phyloP scores from a whole-genome alignment of 1,140 invertebrate genomes.

The Drosophila simulans region DNA sequence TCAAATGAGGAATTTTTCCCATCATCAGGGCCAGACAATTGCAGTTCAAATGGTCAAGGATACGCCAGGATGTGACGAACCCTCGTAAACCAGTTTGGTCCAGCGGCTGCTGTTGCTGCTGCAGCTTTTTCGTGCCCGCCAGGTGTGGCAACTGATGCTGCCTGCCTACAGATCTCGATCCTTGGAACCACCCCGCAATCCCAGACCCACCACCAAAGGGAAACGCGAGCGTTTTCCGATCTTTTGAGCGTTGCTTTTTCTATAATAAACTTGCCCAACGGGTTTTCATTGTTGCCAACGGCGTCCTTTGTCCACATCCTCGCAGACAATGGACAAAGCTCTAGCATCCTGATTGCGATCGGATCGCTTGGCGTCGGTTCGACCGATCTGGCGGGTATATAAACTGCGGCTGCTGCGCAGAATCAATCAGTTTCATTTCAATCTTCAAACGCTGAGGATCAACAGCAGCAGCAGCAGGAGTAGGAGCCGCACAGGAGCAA shows the following conservation, averaged over 20 bases:
- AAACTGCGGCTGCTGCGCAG: constrained; percentile 75
- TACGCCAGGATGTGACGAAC: constrained; percentile 47
- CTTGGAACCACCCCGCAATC: constrained; percentile 46
- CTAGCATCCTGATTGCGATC: constrained; percentile 64
- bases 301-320: constrained; percentile 66
- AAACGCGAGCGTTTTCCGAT: constrained; percentile 67
- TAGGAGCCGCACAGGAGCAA: constrained; percentile 47
- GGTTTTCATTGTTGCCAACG: constrained; percentile 68
- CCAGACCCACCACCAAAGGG: constrained; percentile 62
- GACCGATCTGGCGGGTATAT: constrained; percentile 58
- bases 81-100: constrained; percentile 58
- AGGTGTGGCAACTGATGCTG: constrained; percentile 69
- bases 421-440: constrained; percentile 85
- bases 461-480: constrained; percentile 63
- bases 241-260: constrained; percentile 67
- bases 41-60: constrained; percentile 84
- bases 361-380: constrained; percentile 41
- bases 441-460: constrained; percentile 78
- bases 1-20: constrained; percentile 68
- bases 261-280: constrained; percentile 80
- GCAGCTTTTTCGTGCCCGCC: constrained; percentile 57
- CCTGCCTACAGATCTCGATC: constrained; percentile 14
- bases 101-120: constrained; percentile 68
- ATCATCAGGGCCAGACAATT: constrained; percentile 67
- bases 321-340: constrained; percentile 77